Evolutionary conservation across 1,140 invertebrate genomes (phyloP).

Genomic region (Nasonia longicornis): DNA sequence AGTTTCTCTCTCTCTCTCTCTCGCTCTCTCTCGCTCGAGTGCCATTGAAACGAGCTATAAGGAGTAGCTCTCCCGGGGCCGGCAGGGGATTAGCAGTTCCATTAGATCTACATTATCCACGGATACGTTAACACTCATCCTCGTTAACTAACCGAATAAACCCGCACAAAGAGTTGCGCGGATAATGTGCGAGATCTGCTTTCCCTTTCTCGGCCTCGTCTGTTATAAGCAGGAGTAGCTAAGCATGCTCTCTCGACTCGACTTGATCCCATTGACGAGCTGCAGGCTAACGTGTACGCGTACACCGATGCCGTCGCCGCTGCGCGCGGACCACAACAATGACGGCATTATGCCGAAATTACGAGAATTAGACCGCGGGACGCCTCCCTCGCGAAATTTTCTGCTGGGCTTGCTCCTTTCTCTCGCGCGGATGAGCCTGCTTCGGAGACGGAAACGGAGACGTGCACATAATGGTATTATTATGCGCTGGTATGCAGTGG

Average conservation of each 20-base stretch:
- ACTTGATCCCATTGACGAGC: constrained; percentile 30
- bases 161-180: constrained; percentile 48
- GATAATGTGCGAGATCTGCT: constrained; percentile 41
- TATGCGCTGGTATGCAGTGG: not conserved
- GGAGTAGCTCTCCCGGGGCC: constrained; percentile 24
- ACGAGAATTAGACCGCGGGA: constrained; percentile 43
- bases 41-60: constrained; percentile 39
- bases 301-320: too few relatives aligned
- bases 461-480: not conserved
- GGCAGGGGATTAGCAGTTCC: constrained; percentile 56
- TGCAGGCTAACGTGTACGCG: too few relatives aligned
- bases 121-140: constrained; percentile 58
- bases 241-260: constrained; percentile 23
- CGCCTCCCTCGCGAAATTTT: constrained; percentile 21
- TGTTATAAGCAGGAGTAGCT: not conserved
- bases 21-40: constrained; percentile 20
- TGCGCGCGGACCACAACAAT: constrained; percentile 22
- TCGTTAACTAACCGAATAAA: constrained; percentile 57
- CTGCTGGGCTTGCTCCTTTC: constrained; percentile 17
- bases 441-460: not conserved
- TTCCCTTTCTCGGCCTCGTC: constrained; percentile 11
- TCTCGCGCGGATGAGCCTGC: not conserved
- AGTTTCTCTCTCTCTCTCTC: not conserved
- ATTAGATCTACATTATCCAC: constrained; percentile 27
- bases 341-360: constrained; percentile 43